Conservation (phyloP, 2,797 vertebrate genomes). For the Balearica regulorum region DNA sequence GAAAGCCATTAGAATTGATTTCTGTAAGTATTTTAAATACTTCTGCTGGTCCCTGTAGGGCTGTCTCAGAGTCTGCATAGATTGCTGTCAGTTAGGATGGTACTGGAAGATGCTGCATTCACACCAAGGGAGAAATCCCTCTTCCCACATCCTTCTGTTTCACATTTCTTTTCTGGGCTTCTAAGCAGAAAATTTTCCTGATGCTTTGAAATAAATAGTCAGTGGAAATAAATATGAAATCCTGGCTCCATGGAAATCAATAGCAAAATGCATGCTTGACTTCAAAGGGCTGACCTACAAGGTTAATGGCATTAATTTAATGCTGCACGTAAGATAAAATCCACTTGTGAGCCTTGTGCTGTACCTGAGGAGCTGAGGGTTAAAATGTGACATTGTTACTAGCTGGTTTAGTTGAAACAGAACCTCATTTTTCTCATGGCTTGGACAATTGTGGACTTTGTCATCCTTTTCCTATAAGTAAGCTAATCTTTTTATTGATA, state of each 20-base stretch:
- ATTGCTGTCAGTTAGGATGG: neutral
- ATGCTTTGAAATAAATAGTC: conserved; percentile 11
- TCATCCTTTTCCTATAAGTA: conserved; percentile 56
- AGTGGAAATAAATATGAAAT: conserved; percentile 41
- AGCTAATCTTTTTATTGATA: conserved; percentile 62
- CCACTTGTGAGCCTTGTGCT: neutral
- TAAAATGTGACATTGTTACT: conserved; percentile 1
- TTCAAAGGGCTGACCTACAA: conserved; percentile 35
- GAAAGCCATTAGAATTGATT: conserved; percentile 36
- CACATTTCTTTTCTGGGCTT: neutral
- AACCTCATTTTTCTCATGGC: conserved; percentile 48
- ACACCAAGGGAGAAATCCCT: neutral
- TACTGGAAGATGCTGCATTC: neutral
- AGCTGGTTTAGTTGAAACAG: conserved; percentile 32
- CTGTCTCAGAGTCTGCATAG: neutral
- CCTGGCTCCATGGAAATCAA: conserved; percentile 24
- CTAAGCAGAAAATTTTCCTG: neutral
- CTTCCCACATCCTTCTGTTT: neutral
- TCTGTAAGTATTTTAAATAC: conserved; percentile 17
- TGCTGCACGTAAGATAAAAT: conserved; percentile 13
- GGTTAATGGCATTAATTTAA: conserved; percentile 48
- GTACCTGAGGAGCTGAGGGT: conserved; percentile 5
- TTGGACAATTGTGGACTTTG: conserved; percentile 38
- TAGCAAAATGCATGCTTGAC: conserved; percentile 26
- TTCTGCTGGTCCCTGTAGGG: neutral